These are phyloP conservation scores for Acropora tenuis DNA, from an alignment of 64 coral and sea anemone genomes.

Conservation along the genomic window DNA sequence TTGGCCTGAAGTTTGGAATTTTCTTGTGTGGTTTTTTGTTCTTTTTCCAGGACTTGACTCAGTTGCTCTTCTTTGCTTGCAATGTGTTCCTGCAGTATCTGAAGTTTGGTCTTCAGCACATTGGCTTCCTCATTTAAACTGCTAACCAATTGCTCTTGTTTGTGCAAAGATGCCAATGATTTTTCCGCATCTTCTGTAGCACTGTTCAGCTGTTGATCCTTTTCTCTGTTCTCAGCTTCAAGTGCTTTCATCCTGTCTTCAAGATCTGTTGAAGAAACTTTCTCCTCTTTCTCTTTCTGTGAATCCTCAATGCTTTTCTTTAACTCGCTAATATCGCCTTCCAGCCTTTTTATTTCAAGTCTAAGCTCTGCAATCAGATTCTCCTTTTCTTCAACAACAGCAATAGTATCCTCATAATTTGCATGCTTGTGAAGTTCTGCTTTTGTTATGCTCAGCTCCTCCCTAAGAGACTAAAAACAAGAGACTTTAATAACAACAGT, in stretches of 20 bases:
- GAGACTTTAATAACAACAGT: background rate
- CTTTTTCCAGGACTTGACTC: background rate
- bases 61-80: conserved; percentile 49
- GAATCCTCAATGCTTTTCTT: conserved; percentile 3
- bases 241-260: background rate
- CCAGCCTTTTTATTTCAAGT: conserved; percentile 24
- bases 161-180: background rate
- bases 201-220: background rate
- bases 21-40: conserved; percentile 58
- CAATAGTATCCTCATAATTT: background rate
- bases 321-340: background rate
- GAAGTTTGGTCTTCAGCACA: conserved; percentile 12
- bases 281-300: conserved; percentile 52
- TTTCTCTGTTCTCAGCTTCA: background rate
- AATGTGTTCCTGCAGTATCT: conserved; percentile 18
- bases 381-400: conserved; percentile 36
- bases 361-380: conserved; percentile 48
- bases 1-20: conserved; percentile 79
- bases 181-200: background rate
- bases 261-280: background rate
- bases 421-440: background rate
- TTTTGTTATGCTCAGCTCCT: background rate
- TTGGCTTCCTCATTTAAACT: conserved; percentile 10
- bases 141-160: conserved; percentile 1
- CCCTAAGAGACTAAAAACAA: background rate